Conservation (phyloP, 2,797 vertebrate genomes). For the Passerculus sandwichensis region DNA sequence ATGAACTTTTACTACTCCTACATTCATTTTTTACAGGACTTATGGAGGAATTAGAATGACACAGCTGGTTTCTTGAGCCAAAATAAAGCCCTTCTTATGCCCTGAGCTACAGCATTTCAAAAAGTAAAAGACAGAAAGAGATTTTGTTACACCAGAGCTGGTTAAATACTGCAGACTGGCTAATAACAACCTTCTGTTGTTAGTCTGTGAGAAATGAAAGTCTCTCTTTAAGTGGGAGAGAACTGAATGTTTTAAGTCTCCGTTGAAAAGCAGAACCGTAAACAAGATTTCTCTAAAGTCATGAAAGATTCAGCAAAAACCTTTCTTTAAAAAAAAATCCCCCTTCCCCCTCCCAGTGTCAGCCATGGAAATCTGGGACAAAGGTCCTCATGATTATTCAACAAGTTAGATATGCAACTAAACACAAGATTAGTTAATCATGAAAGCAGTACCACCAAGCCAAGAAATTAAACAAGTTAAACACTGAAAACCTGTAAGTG, state of each 20-base stretch:
- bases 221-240: background rate
- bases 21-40: background rate
- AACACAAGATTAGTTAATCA: conserved; percentile 15
- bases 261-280: background rate
- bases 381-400: conserved; percentile 60
- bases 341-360: background rate
- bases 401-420: conserved; percentile 6
- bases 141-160: background rate
- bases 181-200: background rate
- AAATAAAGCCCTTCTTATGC: background rate
- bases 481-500: conserved; percentile 62
- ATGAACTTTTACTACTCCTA: background rate
- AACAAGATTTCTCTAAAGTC: background rate
- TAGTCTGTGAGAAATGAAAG: background rate
- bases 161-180: background rate
- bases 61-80: background rate
- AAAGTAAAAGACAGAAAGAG: background rate
- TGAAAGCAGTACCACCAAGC: background rate
- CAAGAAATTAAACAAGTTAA: conserved; percentile 43
- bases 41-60: background rate
- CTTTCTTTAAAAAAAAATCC: background rate
- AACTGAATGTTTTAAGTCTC: background rate
- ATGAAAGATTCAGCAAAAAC: background rate
- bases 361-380: conserved; percentile 31
- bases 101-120: background rate